Conservation (phyloP, 1,140 invertebrate genomes). For the Lutraria rhynchaena region DNA sequence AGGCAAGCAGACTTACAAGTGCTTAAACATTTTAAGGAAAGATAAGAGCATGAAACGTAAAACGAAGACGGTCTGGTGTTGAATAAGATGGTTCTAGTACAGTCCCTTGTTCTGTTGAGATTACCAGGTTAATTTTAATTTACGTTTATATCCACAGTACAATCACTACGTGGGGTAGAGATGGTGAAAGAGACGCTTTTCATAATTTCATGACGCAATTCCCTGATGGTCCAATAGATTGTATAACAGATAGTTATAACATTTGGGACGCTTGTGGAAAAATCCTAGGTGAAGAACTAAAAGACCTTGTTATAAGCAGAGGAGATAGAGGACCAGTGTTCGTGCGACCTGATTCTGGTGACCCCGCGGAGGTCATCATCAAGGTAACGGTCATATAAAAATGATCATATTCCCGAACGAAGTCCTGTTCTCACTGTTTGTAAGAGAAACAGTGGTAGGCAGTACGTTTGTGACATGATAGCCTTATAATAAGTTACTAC, state of each 20-base stretch:
- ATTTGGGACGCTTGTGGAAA: conserved; percentile 83
- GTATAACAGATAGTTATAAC: conserved; percentile 84
- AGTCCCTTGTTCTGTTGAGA: no score
- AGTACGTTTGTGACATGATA: no score
- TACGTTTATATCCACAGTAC: conserved; percentile 81
- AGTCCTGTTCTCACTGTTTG: no score
- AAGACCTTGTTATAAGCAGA: conserved; percentile 77
- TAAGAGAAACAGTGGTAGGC: no score
- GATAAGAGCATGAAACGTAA: no score
- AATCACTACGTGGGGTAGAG: conserved; percentile 83
- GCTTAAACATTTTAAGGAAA: no score
- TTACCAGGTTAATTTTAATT: no score
- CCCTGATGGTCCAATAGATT: conserved; percentile 80
- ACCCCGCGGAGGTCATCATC: conserved; percentile 81
- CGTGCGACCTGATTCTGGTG: conserved; percentile 83
- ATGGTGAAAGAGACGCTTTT: conserved; percentile 82
- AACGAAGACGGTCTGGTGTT: no score
- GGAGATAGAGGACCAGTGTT: conserved; percentile 79
- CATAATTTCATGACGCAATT: conserved; percentile 82
- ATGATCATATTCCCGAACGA: no score
- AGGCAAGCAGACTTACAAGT: no score
- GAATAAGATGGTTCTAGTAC: no score
- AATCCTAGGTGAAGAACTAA: conserved; percentile 82
- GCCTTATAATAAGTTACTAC: no score
- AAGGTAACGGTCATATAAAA: conserved; percentile 69